A percentile compares a stretch with the other conserved stretches of the same genome.
Evolutionary conservation across 2,113 vertebrate genomes (phyloP).

Genomic region (Meriones unguiculatus): DNA sequence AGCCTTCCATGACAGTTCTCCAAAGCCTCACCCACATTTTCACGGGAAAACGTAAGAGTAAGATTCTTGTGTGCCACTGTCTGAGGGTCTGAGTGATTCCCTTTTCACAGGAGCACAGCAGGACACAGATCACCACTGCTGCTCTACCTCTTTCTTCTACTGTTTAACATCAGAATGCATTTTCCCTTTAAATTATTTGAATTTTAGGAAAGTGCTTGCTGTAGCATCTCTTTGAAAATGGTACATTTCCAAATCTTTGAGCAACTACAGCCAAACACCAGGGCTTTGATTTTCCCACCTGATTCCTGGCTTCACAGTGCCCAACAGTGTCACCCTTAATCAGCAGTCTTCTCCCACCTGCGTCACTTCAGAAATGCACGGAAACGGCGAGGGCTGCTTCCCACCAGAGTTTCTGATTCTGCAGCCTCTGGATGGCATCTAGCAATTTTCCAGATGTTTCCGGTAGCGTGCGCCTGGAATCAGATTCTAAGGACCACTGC

Average conservation of each 20-base stretch:
- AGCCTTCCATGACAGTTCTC: not conserved
- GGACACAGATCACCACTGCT: not conserved
- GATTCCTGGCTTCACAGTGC: not conserved
- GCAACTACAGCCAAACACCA: not conserved
- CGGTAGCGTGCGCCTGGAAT: not conserved
- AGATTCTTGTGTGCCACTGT: not conserved
- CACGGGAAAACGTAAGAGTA: not conserved
- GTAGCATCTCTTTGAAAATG: not conserved
- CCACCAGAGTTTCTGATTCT: not conserved
- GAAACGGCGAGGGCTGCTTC: not conserved
- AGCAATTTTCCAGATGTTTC: not conserved
- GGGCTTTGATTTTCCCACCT: not conserved
- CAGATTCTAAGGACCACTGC: not conserved
- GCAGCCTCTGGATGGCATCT: not conserved
- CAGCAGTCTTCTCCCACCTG: fast-evolving
- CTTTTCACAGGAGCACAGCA: not conserved
- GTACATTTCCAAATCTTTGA: not conserved
- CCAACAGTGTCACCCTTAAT: no score
- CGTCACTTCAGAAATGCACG: not conserved
- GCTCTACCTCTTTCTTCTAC: not conserved
- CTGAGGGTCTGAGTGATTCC: not conserved
- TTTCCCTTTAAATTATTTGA: not conserved
- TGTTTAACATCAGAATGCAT: not conserved
- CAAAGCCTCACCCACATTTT: not conserved
- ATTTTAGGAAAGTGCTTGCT: not conserved